Evolutionary conservation across 2,888 invertebrate genomes (phyloP), one percentile per base, ranked within the genome.

Genomic region (Orchesellides sinensis): DNA sequence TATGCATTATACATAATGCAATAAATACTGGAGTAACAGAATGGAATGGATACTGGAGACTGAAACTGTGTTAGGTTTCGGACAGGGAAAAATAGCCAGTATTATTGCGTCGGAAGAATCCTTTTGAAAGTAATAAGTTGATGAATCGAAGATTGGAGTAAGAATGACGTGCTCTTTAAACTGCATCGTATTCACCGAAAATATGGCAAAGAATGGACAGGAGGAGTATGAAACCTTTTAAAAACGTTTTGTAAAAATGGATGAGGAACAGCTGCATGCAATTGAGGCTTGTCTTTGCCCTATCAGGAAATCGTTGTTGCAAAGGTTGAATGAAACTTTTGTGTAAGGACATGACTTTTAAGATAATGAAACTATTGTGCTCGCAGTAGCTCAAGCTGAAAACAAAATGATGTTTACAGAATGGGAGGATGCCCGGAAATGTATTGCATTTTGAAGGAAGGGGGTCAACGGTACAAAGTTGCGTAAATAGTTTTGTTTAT

Each of bases 241-340:
- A 69, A 61, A 79, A 73, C 74, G 66, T 80, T 84, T 84, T 83
- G 72, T 59, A 52, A 56, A 68, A 83, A 85, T 85, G 82, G 83
- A 85, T 83, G 83, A 82, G 82, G 78, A 85, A 85, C 85, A 85
- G 83, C 85, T 85, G 85, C 83, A 52, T 70, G 61, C 78, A 78
- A 78, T 77, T 49, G 61, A 65, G 59, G 23, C 66, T 75, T 54
- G 40, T 56, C 56, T 35, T 65, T 77, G 56, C 52, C 17, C 35
- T 45, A 56, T 52, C 47, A 27, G 29, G 25, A 8, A 45, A 65
- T 25, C 19, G 32, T 12, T 23, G 1, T 29, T 40, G 32, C 10
- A 25, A 74, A 17, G 23, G 59, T 59, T 77, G 78, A 78, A 78
- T 70, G 70, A 63, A 68, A 78, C 61, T 63, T 61, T 78, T 78